Evolutionary conservation across 64 coral and sea anemone genomes (phyloP), one percentile per base, ranked within the genome.

Genomic region (Anthopleura sola): DNA sequence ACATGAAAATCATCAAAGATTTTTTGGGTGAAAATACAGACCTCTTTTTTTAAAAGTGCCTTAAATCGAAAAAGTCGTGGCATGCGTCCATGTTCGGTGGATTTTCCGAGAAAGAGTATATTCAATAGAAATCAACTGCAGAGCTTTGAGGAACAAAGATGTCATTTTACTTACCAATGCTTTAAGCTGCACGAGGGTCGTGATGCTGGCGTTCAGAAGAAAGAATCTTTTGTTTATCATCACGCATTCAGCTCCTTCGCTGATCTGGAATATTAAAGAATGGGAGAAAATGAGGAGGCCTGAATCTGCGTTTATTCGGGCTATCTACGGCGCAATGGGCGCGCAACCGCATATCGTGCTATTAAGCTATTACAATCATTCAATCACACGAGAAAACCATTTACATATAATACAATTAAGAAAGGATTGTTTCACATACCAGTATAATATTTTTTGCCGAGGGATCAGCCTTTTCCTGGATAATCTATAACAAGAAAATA

Each of bases 191-290:
- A 95, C 87, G 6, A 95, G 83, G 8, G 94, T 95, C 1, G 94
- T 92, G 31, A 90, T 95, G 40, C 86, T 86, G 14, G 94, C 94
- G 90, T 95, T 92, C 86, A 85, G 87, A 26, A 95, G 28, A 56
- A 95, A 95, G 68, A 95, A 95, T 53, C 94, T 85, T 50, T 95
- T 95, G 66, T 92, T 95, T 15, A 95, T 89, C 94, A 95, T 92
- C 2, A 95, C 87, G 37, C 90, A 95, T 49, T 95, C 94, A 20
- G 94, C 94, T 11, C 94, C 94, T 80, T 95, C 94, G 71, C 94
- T 95, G 33, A 95, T 95, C 94, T 95, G 55, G 49, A 83, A 36
- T 48, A 16, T n/a, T n/a, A n/a, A n/a, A 1, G 29, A 10, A 26
- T 26, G 8, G 21, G 1, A 62, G 7, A 62, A 62, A 26, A 62